Evolutionary conservation across 2,797 vertebrate genomes (phyloP).

Genomic region (Parotocinclus haroldoi): DNA sequence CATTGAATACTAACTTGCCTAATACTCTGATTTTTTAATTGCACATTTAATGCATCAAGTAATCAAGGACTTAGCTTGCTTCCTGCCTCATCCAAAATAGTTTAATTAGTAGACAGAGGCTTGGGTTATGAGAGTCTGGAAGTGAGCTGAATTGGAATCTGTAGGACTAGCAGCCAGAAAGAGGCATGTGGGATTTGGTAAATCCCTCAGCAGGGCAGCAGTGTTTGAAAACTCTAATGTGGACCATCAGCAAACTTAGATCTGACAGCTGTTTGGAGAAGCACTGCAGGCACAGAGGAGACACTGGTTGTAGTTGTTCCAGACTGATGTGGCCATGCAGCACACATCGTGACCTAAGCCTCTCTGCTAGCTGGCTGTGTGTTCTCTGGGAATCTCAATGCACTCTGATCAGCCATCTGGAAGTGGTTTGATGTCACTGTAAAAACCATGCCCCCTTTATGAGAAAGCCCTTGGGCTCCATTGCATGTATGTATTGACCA

Average conservation of each 20-base stretch:
- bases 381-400: slow-evolving; percentile 37
- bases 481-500: slow-evolving; percentile 32
- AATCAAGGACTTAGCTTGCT: no score
- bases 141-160: neutral
- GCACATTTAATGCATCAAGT: no score
- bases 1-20: no score
- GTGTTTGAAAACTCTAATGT: slow-evolving; percentile 26
- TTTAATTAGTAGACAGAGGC: neutral
- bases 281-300: slow-evolving; percentile 30
- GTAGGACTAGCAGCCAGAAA: slow-evolving; percentile 2
- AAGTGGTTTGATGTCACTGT: slow-evolving; percentile 52
- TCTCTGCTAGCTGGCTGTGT: slow-evolving; percentile 22
- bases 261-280: slow-evolving; percentile 30
- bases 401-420: slow-evolving; percentile 53
- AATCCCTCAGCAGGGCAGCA: slow-evolving; percentile 8
- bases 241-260: slow-evolving; percentile 13
- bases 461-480: slow-evolving; percentile 43
- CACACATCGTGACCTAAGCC: slow-evolving; percentile 29
- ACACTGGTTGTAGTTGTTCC: slow-evolving; percentile 30
- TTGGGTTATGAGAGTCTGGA: neutral
- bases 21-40: no score
- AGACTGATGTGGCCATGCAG: slow-evolving; percentile 28
- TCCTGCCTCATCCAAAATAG: neutral
- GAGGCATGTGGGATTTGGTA: neutral
- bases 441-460: slow-evolving; percentile 45